Percentiles rank a stretch among this genome's conserved stretches.
Evolutionary conservation across 2,888 invertebrate species (phyloP).

Genomic region (Agrochola circellaris): DNA sequence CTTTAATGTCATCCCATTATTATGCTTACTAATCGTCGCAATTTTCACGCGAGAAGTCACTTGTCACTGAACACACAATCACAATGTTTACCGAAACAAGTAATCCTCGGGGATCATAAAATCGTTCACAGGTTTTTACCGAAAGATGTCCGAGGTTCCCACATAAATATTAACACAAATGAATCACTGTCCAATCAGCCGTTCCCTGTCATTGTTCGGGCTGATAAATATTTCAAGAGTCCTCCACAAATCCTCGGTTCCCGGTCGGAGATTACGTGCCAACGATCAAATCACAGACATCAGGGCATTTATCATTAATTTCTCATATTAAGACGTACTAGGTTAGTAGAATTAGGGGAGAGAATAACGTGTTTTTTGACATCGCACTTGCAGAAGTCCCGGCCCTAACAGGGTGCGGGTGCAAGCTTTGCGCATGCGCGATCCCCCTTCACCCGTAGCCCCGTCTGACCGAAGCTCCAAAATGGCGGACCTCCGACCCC

Average conservation of each 20-base stretch:
- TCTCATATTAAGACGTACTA: slow-evolving; percentile 85
- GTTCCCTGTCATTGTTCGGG: slow-evolving; percentile 83
- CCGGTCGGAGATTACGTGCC: slow-evolving; percentile 41
- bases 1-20: slow-evolving; percentile 89
- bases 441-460: slow-evolving; percentile 84
- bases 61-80: slow-evolving; percentile 50
- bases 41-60: slow-evolving; percentile 50
- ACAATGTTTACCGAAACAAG: slow-evolving; percentile 50
- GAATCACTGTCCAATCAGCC: slow-evolving; percentile 81
- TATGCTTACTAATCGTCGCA: slow-evolving; percentile 69
- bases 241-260: slow-evolving; percentile 40
- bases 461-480: slow-evolving; percentile 84
- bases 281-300: slow-evolving; percentile 67
- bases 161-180: slow-evolving; percentile 73
- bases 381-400: slow-evolving; percentile 86
- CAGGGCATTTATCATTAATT: slow-evolving; percentile 80
- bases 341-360: slow-evolving; percentile 89
- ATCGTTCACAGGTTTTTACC: slow-evolving; percentile 53
- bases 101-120: slow-evolving; percentile 19
- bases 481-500: slow-evolving; percentile 89
- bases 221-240: slow-evolving; percentile 61
- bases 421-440: slow-evolving; percentile 84
- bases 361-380: slow-evolving; percentile 90
- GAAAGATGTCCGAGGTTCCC: slow-evolving; percentile 68
- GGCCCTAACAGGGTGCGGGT: slow-evolving; percentile 88